These are phyloP conservation scores for Talpa occidentalis DNA, from an alignment of 2,113 vertebrate genomes.

Conservation along the genomic window DNA sequence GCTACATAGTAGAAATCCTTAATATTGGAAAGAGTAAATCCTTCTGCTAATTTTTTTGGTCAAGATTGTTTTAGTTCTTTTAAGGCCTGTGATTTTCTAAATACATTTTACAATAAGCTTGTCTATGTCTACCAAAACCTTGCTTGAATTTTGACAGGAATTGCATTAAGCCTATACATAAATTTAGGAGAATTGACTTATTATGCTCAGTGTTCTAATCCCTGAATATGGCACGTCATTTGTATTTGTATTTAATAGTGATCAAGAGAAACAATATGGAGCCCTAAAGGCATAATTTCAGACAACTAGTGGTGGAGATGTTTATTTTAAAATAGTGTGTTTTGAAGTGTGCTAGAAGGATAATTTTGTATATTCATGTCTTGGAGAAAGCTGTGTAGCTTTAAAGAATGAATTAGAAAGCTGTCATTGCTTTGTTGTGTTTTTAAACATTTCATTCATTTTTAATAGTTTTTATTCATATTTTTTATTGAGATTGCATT, in stretches of 20 bases:
- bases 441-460: neutral
- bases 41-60: neutral
- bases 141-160: neutral
- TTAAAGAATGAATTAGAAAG: constrained; percentile 24
- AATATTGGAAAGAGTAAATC: neutral
- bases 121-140: neutral
- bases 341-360: neutral
- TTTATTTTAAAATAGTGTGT: neutral
- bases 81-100: neutral
- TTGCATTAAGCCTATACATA: neutral
- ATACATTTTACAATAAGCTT: neutral
- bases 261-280: constrained; percentile 7
- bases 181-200: neutral
- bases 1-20: neutral
- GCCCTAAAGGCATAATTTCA: neutral
- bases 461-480: neutral
- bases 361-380: neutral
- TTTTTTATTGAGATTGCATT: too few species aligned
- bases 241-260: constrained; percentile 4
- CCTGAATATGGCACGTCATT: neutral
- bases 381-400: neutral
- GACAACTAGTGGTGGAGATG: neutral
- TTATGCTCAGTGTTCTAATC: neutral
- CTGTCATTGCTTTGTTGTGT: neutral
- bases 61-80: neutral